A percentile compares a stretch with the other conserved stretches of the same genome.
These are phyloP conservation scores for Emydura subglobosa DNA, from an alignment of 2,113 vertebrate species.

Conservation along the genomic window DNA sequence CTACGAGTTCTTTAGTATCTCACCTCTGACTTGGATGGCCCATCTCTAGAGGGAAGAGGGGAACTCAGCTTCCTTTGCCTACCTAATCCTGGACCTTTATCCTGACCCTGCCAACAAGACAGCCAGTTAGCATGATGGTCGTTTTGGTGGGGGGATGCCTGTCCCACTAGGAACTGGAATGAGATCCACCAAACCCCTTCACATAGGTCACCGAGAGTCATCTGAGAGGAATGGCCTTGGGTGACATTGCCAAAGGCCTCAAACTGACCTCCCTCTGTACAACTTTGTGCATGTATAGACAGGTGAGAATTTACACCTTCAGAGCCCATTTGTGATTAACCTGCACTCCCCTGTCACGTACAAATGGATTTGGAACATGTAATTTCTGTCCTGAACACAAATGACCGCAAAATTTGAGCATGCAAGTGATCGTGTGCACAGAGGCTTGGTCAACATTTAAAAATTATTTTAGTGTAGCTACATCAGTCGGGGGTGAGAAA, in stretches of 20 bases:
- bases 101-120: background rate
- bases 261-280: background rate
- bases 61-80: background rate
- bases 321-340: too few species aligned
- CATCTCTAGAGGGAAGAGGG: background rate
- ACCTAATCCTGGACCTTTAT: background rate
- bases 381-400: too few species aligned
- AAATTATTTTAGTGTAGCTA: too few species aligned
- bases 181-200: background rate
- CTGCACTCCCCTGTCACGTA: too few species aligned
- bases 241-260: background rate
- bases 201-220: background rate
- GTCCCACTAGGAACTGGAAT: background rate
- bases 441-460: too few species aligned
- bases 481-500: too few species aligned
- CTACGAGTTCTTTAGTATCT: background rate
- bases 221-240: background rate
- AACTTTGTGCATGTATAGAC: background rate
- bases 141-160: background rate
- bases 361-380: too few species aligned
- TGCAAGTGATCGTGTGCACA: too few species aligned
- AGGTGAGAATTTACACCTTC: background rate
- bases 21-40: background rate
- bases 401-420: too few species aligned
- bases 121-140: background rate